Conservation (phyloP, 1,140 invertebrate species). For the Atopsyche davidsoni region DNA sequence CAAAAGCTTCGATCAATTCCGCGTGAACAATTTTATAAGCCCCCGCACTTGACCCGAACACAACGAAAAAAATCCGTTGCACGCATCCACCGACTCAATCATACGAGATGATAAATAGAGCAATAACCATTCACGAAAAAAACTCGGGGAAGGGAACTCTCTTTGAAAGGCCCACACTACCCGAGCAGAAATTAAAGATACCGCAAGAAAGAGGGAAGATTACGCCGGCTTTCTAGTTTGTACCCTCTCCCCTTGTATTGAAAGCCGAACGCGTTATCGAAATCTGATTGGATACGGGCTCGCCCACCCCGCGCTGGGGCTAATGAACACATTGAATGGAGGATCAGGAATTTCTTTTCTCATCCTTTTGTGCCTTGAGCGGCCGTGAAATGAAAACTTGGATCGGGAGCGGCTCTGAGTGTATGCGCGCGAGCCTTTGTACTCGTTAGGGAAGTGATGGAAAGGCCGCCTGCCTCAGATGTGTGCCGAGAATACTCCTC, state of each 20-base stretch:
- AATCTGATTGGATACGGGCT: constrained; percentile 28
- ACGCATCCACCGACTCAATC: constrained; percentile 22
- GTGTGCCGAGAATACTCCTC: not conserved
- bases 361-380: constrained; percentile 18
- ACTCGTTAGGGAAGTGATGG: constrained; percentile 6
- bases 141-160: not conserved
- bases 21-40: constrained; percentile 13
- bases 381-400: constrained; percentile 26
- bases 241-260: constrained; percentile 14
- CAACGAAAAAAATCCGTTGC: constrained; percentile 6
- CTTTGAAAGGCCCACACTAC: constrained; percentile 13
- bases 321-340: constrained; percentile 26
- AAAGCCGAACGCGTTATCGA: constrained; percentile 29
- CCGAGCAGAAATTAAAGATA: constrained; percentile 29
- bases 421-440: constrained; percentile 4
- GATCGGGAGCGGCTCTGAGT: constrained; percentile 4
- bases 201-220: constrained; percentile 19
- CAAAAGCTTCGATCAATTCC: no score
- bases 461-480: no score
- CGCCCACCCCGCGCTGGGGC: constrained; percentile 3
- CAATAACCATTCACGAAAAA: constrained; percentile 23
- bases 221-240: constrained; percentile 6
- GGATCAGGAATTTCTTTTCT: constrained; percentile 22
- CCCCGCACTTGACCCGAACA: constrained; percentile 18
- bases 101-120: constrained; percentile 25